Evolutionary conservation across 2,888 invertebrate genomes (phyloP).

Genomic region (Drosophila leonis): DNA sequence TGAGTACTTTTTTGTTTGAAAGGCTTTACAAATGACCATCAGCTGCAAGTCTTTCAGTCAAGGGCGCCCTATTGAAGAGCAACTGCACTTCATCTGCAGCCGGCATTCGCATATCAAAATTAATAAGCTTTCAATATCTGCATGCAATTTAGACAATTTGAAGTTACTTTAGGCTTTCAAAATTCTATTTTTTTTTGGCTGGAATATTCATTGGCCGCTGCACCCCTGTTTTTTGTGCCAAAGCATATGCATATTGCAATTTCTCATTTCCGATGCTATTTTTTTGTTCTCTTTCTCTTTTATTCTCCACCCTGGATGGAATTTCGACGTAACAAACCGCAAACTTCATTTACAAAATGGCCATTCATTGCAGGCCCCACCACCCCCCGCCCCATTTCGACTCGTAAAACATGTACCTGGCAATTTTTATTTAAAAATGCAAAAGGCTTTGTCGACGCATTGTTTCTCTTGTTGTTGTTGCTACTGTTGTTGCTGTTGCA

Average conservation of each 20-base stretch:
- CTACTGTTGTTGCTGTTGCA: conserved; percentile 43
- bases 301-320: conserved; percentile 8
- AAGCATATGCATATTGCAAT: conserved; percentile 36
- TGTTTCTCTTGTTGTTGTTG: conserved; percentile 40
- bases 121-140: conserved; percentile 25
- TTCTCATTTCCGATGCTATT: conserved; percentile 30
- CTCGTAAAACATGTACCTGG: conserved; percentile 20
- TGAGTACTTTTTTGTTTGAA: not conserved
- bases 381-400: not conserved
- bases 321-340: conserved; percentile 51
- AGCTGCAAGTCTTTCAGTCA: not conserved
- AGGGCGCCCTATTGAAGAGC: not conserved
- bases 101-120: conserved; percentile 14
- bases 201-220: conserved; percentile 5
- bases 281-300: conserved; percentile 1
- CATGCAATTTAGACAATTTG: conserved; percentile 9
- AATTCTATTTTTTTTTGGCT: not conserved
- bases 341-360: conserved; percentile 62
- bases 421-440: conserved; percentile 70
- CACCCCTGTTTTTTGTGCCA: not conserved
- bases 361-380: conserved; percentile 38
- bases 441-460: conserved; percentile 45
- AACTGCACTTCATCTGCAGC: conserved; percentile 5
- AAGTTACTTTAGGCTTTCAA: conserved; percentile 7
- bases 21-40: conserved; percentile 1